phyloP scores from a whole-genome alignment of 2,113 vertebrate genomes.

The Callorhinus ursinus region DNA sequence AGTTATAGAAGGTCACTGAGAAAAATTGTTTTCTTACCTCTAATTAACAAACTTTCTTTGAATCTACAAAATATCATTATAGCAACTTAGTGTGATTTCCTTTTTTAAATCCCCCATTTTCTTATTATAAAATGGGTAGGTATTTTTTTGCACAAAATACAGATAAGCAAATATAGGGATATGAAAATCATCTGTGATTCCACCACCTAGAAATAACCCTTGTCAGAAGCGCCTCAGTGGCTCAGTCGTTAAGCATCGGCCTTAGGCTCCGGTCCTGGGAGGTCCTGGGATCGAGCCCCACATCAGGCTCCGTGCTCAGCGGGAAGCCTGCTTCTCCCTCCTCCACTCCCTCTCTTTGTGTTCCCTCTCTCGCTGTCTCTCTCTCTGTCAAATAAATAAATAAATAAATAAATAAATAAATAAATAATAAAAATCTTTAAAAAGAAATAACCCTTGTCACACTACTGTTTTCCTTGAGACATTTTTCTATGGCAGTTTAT shows the following conservation, averaged over 20 bases:
- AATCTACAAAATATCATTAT: neutral
- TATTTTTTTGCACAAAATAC: neutral
- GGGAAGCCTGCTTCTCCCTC: too few species aligned
- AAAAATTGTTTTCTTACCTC: neutral
- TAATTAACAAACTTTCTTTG: neutral
- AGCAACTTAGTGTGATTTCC: neutral
- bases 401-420: too few species aligned
- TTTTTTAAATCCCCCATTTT: neutral
- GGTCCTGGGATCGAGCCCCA: too few species aligned
- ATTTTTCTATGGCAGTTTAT: neutral
- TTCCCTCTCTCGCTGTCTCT: too few species aligned
- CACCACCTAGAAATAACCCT: neutral
- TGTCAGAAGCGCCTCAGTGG: neutral
- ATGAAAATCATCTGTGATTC: neutral
- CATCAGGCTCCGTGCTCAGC: too few species aligned
- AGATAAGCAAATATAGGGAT: slow-evolving; percentile 11
- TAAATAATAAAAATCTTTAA: too few species aligned
- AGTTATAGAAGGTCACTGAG: neutral
- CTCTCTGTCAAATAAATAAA: too few species aligned
- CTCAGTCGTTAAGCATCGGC: too few species aligned
- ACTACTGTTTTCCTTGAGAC: neutral
- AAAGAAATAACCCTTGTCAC: neutral
- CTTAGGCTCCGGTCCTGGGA: too few species aligned
- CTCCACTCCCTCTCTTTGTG: too few species aligned
- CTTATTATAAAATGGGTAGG: neutral